phyloP scores from a whole-genome alignment of 1,140 invertebrate species.

The Olivierus martensii region DNA sequence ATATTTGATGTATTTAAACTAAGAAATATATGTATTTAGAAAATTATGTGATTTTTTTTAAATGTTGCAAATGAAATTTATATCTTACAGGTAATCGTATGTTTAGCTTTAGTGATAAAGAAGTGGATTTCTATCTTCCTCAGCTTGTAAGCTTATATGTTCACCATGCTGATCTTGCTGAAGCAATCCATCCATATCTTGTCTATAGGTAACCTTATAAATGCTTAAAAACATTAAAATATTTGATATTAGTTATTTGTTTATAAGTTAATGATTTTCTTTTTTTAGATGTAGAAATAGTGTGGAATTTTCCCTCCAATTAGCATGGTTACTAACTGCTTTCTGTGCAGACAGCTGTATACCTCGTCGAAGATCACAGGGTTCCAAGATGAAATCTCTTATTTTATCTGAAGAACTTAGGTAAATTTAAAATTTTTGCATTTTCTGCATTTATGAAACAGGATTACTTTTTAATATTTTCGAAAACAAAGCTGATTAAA shows the following conservation, averaged over 20 bases:
- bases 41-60: too few species aligned
- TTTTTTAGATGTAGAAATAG: conserved; percentile 69
- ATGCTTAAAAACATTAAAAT: neutral
- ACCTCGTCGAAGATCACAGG: conserved; percentile 67
- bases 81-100: conserved; percentile 74
- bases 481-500: too few species aligned
- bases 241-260: neutral
- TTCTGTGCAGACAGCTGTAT: conserved; percentile 64
- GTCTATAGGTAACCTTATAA: conserved; percentile 53
- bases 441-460: too few species aligned
- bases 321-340: conserved; percentile 89
- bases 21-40: too few species aligned
- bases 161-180: conserved; percentile 90
- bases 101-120: conserved; percentile 79
- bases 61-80: too few species aligned
- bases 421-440: conserved; percentile 16
- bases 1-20: too few species aligned
- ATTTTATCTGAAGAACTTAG: conserved; percentile 76
- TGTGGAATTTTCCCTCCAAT: conserved; percentile 87
- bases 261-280: conserved; percentile 10
- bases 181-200: conserved; percentile 88
- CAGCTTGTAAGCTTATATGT: conserved; percentile 97
- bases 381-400: conserved; percentile 69
- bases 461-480: too few species aligned
- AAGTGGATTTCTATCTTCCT: conserved; percentile 95